Conservation (phyloP, 2,113 vertebrate species). For the Martes martes region DNA sequence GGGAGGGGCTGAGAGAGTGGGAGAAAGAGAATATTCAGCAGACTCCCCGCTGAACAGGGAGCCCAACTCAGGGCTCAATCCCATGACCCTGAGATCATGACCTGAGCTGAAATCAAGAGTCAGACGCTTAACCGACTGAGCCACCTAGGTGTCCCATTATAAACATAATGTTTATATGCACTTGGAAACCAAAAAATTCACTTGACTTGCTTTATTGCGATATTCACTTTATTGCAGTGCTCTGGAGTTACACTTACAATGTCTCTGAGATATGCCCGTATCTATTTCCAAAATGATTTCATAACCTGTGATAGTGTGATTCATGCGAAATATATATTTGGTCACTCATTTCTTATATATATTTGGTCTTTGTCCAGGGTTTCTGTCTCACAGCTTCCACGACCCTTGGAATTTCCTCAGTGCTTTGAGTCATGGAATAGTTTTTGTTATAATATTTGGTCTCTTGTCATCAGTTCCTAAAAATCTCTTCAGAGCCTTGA, state of each 20-base stretch:
- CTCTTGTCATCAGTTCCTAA: not conserved
- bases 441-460: not conserved
- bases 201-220: not conserved
- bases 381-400: not conserved
- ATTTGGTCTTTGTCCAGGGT: not conserved
- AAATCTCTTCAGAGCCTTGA: not conserved
- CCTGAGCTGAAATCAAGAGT: no score
- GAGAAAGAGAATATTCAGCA: no score
- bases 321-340: not conserved
- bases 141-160: no score
- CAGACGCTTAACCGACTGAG: no score
- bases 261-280: not conserved
- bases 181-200: not conserved
- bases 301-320: not conserved
- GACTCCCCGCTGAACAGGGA: no score
- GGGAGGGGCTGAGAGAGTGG: no score
- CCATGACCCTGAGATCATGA: no score
- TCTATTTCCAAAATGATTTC: not conserved
- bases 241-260: not conserved
- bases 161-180: not conserved
- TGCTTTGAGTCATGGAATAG: not conserved
- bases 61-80: no score
- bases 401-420: not conserved
- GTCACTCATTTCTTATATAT: not conserved
- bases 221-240: not conserved